These are phyloP conservation scores for Bombus terrestris DNA, from an alignment of 1,140 invertebrate species.

Conservation along the genomic window DNA sequence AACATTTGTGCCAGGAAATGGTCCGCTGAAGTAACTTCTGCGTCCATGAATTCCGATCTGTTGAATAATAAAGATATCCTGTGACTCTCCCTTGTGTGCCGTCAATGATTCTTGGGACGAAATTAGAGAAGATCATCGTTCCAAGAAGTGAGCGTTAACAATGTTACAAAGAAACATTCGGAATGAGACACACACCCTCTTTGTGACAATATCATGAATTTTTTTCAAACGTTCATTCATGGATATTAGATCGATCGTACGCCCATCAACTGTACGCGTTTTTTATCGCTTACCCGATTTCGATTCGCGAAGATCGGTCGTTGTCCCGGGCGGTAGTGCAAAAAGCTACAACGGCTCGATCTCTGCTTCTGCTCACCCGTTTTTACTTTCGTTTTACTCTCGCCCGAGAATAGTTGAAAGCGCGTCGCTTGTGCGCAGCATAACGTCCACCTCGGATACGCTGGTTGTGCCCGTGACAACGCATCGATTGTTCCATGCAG, in stretches of 20 bases:
- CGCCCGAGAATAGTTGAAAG: neutral
- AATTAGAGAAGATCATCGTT: neutral
- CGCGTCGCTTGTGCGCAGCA: neutral
- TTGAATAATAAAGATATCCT: conserved; percentile 36
- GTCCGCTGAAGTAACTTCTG: conserved; percentile 37
- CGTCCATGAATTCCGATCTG: conserved; percentile 30
- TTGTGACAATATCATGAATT: neutral
- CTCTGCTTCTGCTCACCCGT: conserved; percentile 19
- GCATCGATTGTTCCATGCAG: conserved; percentile 17
- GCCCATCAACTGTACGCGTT: conserved; percentile 17
- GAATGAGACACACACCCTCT: neutral
- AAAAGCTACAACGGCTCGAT: conserved; percentile 8
- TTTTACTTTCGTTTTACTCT: conserved; percentile 45
- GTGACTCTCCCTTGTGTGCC: neutral
- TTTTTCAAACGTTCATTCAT: neutral
- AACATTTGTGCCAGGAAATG: conserved; percentile 39
- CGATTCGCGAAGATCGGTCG: conserved; percentile 26
- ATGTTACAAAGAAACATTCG: neutral
- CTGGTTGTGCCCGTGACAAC: conserved; percentile 7
- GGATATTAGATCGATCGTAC: neutral
- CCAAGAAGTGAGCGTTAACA: neutral
- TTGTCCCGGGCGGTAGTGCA: conserved; percentile 8
- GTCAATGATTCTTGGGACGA: neutral
- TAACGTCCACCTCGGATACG: neutral
- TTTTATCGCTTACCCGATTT: neutral